A percentile compares a stretch with the other conserved stretches of the same genome.
Evolutionary conservation across 2,888 invertebrate species (phyloP).

Genomic region (Cinara cedri): DNA sequence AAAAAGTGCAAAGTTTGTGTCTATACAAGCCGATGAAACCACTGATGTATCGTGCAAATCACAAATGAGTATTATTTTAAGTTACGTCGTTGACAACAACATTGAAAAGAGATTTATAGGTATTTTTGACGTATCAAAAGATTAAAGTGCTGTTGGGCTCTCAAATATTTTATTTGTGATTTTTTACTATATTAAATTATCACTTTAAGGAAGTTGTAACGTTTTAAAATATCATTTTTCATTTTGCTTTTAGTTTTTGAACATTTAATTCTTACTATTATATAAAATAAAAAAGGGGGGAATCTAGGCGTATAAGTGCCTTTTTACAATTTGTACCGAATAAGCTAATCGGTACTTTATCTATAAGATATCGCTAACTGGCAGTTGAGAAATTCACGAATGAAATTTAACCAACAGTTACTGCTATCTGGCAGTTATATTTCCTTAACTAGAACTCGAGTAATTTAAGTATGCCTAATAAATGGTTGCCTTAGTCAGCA

Average conservation of each 20-base stretch:
- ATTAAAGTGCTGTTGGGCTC: constrained; percentile 8
- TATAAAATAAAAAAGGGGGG: no score
- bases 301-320: no score
- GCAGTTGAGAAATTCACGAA: constrained; percentile 17
- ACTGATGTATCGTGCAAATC: constrained; percentile 51
- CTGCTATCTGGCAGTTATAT: neutral
- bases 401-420: constrained; percentile 7
- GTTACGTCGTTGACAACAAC: constrained; percentile 37
- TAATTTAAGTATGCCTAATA: no score
- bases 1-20: constrained; percentile 24
- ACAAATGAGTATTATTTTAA: constrained; percentile 55
- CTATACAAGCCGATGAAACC: constrained; percentile 54
- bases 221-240: no score
- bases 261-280: no score
- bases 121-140: constrained; percentile 31
- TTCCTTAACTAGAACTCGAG: constrained; percentile 6
- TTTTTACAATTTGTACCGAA: constrained; percentile 18
- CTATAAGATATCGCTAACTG: constrained; percentile 8
- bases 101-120: constrained; percentile 52
- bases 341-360: constrained; percentile 11
- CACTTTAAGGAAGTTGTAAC: no score
- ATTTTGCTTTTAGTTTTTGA: no score
- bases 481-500: no score
- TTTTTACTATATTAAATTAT: no score
- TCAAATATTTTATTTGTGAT: constrained; percentile 1